Evolutionary conservation across 2,888 invertebrate species (phyloP), one percentile per base, ranked within the genome.

Genomic region (Pseudococcus longispinus): DNA sequence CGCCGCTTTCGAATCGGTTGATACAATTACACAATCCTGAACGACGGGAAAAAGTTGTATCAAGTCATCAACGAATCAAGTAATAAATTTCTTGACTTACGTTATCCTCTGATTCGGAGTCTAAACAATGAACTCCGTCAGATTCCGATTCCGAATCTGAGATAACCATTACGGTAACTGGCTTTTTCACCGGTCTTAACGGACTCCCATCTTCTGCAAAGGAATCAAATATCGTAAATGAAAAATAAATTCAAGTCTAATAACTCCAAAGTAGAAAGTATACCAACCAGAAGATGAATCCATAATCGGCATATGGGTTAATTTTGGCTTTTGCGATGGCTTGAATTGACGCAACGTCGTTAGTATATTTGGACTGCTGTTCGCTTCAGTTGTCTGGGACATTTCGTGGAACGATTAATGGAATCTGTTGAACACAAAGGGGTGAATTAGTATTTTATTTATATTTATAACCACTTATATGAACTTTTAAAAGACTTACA

Each of bases 311-410:
- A 87, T 83, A 6, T 87, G 85, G 9, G 20, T 29, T 20, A 88
- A 77, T 11, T 32, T 85, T 2, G 88, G 88, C 13, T 88, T 88
- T 55, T 85, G 60, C 0, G 55, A 2, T 9, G 82, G 87, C 51
- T 87, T 87, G 20, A 88, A 88, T 2, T 86, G 37, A 1, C 86
- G 83, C 32, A 88, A 44, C 9, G 82, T 80, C 2, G 77, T 87
- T 1, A 88, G n/a, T 20, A 87, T 4, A 32, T 15, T 85, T 0
- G 87, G 83, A 20, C 87, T 87, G 11, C 32, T 80, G 37, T 37
- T 37, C 0, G 70, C 3, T 26, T 70, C 70, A 18, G 29, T 29
- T 29, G 29, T 32, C 1, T 70, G 29, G 1, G 70, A 70, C 70
- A 70, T 70, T 29, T 60, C 23, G 60, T n/a, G 51, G 15, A 18